Base-by-base conservation (phyloP, 2,113 vertebrate genomes). In the Callochromis pleurospilus region DNA sequence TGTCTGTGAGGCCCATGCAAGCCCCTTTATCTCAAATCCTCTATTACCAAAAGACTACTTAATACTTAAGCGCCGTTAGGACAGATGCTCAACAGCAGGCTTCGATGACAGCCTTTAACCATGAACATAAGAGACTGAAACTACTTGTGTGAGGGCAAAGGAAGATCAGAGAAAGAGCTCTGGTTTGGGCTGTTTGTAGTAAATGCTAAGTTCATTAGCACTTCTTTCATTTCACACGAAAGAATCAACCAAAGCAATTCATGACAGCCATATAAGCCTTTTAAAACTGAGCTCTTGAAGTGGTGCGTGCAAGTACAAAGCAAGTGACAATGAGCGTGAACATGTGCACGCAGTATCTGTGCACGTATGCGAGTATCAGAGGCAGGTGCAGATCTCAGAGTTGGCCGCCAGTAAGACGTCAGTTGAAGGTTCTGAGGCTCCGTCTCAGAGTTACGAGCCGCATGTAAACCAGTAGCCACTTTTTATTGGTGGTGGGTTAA, bases 401-500 rank as follows among this genome's bases (percentile, higher is more conserved):
- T 79, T 8, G 26, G 89, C 80, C 31, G n/a, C 56, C 84, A 90
- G 80, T 45, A 79, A 90, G 90, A 93, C 89, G 81, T 94, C 93
- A 93, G 82, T 89, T 73, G 83, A 88, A 83, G 90, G 89, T 94
- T 94, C 88, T 93, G 91, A 94, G 86, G 90, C 86, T 5, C 79
- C 65, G 83, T 92, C 82, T 88, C 14, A 3, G 45, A 91, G 90
- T 94, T 95, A 94, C 91, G 85, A 95, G 94, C 87, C 5, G 33
- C 88, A 82, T 92, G 90, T 92, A 91, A 94, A 91, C 91, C 93
- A 94, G 88, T 89, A 87, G 91, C 86, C 80, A 49, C 86, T 84
- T 95, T 95, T 95, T 95, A 95, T 94, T 93, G 91, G 94, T 13
- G 84, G 91, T 86, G 91, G 91, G 88, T 93, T 89, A 93, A 95